A percentile compares a stretch with the other conserved stretches of the same genome.
phyloP scores from a whole-genome alignment of 2,888 invertebrate species.

The Cryptosula pallasiana region DNA sequence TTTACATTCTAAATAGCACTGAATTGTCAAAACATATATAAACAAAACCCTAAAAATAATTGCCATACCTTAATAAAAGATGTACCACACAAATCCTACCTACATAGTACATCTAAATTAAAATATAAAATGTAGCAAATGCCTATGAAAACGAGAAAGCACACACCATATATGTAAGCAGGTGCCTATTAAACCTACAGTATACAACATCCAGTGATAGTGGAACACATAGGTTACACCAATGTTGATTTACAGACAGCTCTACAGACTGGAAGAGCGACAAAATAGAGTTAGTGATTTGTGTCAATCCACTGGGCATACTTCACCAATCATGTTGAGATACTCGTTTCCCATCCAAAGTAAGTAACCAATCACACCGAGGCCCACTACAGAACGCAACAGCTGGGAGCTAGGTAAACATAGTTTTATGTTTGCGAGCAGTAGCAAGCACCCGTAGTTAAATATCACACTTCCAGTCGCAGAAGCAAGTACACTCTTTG shows the following conservation, averaged over 20 bases:
- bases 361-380: background rate
- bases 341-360: conserved; percentile 13
- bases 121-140: no score
- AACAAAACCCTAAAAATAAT: no score
- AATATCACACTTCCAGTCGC: conserved; percentile 11
- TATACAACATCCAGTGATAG: no score
- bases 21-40: no score
- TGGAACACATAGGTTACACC: background rate
- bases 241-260: background rate
- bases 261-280: background rate
- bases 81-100: no score
- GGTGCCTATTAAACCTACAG: no score
- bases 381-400: background rate
- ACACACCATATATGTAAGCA: no score
- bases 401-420: conserved; percentile 3
- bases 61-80: no score
- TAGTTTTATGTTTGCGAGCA: conserved; percentile 1
- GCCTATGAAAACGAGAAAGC: no score
- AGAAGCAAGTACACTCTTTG: background rate
- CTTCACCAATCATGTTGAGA: background rate
- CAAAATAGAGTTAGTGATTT: background rate
- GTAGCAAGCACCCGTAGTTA: background rate
- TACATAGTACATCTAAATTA: no score
- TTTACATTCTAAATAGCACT: no score
- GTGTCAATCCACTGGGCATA: background rate